These are phyloP conservation scores for Penaeus vannamei DNA, from an alignment of 1,140 invertebrate genomes.

Conservation along the genomic window DNA sequence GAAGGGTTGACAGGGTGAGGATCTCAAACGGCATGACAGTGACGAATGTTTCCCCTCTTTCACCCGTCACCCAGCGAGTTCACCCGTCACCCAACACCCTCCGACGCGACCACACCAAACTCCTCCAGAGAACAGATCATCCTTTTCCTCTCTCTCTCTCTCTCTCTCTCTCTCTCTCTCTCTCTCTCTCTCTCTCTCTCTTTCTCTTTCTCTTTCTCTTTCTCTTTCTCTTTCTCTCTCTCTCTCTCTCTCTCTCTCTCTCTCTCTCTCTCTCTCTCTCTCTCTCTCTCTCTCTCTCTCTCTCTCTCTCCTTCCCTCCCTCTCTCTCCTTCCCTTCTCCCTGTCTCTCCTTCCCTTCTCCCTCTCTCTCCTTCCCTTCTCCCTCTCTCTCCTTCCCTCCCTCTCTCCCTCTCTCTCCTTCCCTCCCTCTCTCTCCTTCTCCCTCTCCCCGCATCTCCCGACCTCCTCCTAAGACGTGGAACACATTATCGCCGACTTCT, in stretches of 20 bases:
- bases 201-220: not conserved
- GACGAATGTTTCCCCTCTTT: not conserved
- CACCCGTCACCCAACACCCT: not conserved
- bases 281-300: not conserved
- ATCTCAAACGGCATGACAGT: too few species aligned
- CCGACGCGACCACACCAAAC: too few species aligned
- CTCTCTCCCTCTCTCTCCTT: not conserved
- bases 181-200: not conserved
- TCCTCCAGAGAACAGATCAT: not conserved
- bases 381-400: too few species aligned
- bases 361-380: not conserved
- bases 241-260: not conserved
- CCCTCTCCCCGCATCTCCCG: not conserved
- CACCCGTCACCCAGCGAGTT: not conserved
- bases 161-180: conserved; percentile 19
- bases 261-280: not conserved
- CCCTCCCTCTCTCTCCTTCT: not conserved
- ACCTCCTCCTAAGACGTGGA: not conserved
- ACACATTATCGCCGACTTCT: not conserved
- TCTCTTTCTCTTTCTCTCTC: not conserved
- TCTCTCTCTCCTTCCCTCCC: not conserved
- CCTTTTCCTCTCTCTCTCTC: not conserved
- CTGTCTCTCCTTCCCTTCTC: not conserved
- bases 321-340: not conserved
- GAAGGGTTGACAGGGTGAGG: not conserved